These are phyloP conservation scores for Diploscapter pachys DNA, from an alignment of 1,140 invertebrate genomes.

Conservation along the genomic window DNA sequence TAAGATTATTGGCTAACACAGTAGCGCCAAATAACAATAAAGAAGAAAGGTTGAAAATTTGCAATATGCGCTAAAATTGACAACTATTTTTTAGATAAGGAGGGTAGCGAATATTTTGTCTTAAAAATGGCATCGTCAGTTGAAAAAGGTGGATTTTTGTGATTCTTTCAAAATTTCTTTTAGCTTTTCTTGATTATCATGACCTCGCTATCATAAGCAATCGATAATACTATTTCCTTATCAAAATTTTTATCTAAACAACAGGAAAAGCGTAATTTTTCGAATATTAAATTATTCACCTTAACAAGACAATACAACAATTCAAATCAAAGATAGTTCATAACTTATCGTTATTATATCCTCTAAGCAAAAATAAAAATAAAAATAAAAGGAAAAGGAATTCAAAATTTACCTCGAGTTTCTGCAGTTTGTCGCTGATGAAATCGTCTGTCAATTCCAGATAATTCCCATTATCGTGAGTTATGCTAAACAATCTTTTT, in stretches of 20 bases:
- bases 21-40: too few relatives aligned
- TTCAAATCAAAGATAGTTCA: background rate
- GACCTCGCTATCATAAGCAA: too few relatives aligned
- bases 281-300: background rate
- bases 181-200: too few relatives aligned
- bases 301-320: background rate
- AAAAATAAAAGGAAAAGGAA: background rate
- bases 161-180: too few relatives aligned
- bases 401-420: conserved; percentile 13
- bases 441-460: conserved; percentile 11
- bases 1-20: too few relatives aligned
- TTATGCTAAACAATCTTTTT: conserved; percentile 6
- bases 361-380: background rate
- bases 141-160: too few relatives aligned
- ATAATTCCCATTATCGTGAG: conserved; percentile 19
- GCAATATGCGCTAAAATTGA: too few relatives aligned
- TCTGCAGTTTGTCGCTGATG: conserved; percentile 1
- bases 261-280: background rate
- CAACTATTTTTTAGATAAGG: too few relatives aligned
- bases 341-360: too few relatives aligned
- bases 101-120: background rate
- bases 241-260: background rate
- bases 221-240: too few relatives aligned
- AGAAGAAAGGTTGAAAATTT: too few relatives aligned
- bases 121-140: background rate